Evolutionary conservation across 2,113 vertebrate species (phyloP).

Genomic region (Eretmodus cyanostictus): DNA sequence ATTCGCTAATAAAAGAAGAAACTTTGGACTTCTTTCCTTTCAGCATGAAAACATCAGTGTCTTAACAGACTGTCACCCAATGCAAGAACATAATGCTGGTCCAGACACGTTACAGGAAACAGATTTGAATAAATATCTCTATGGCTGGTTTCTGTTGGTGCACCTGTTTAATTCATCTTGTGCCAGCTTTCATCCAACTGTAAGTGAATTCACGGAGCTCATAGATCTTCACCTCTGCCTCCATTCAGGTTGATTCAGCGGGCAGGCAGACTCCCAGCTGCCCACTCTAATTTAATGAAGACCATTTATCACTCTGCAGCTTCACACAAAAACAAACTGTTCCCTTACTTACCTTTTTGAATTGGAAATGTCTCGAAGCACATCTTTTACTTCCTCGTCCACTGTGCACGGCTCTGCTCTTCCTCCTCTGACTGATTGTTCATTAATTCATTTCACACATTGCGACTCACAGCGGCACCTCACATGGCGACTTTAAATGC

Average conservation of each 20-base stretch:
- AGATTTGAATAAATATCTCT: background rate
- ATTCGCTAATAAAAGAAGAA: background rate
- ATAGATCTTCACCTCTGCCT: background rate
- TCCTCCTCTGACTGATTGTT: background rate
- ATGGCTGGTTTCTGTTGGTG: background rate
- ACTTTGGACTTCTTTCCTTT: background rate
- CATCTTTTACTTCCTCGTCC: background rate
- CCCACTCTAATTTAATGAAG: background rate
- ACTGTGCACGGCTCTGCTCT: background rate
- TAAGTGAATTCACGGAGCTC: background rate
- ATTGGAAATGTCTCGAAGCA: background rate
- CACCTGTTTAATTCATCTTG: background rate
- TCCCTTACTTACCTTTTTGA: background rate
- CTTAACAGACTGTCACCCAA: background rate
- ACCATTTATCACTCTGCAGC: background rate
- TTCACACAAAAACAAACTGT: background rate
- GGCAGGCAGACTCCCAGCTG: background rate
- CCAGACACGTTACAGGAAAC: background rate
- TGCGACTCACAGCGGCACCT: fast-evolving
- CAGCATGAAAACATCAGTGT: background rate
- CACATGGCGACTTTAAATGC: background rate
- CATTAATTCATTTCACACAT: background rate
- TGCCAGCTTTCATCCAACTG: background rate
- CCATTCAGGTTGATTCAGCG: background rate
- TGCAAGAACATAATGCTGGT: background rate